A percentile compares a stretch with the other conserved stretches of the same genome.
These are phyloP conservation scores for Scrobipalpa atriplicella DNA, from an alignment of 2,888 invertebrate species.

Conservation along the genomic window DNA sequence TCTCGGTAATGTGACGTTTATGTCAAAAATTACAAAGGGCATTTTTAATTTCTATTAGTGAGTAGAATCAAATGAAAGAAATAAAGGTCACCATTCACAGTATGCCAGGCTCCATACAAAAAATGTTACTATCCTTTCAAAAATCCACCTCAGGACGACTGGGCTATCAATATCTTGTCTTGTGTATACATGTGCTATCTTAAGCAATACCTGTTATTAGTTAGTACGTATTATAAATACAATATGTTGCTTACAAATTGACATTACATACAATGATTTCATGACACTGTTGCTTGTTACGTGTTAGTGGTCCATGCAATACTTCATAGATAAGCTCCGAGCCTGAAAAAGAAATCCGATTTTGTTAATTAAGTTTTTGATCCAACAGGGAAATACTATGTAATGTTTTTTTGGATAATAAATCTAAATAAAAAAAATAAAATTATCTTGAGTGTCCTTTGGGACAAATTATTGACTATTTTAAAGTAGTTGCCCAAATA, in stretches of 20 bases:
- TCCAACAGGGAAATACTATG: too few relatives aligned
- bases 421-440: too few relatives aligned
- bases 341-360: conserved; percentile 68
- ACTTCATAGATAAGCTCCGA: conserved; percentile 78
- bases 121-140: not conserved
- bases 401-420: too few relatives aligned
- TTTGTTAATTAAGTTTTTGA: conserved; percentile 30
- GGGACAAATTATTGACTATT: too few relatives aligned
- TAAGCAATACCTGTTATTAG: not conserved
- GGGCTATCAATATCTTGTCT: not conserved
- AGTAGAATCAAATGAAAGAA: too few relatives aligned
- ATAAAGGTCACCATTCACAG: too few relatives aligned
- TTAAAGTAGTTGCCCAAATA: too few relatives aligned
- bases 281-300: conserved; percentile 26
- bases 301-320: conserved; percentile 74
- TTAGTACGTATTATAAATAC: not conserved
- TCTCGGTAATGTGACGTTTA: too few relatives aligned
- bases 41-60: too few relatives aligned
- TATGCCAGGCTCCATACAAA: not conserved
- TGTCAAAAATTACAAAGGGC: too few relatives aligned
- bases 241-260: conserved; percentile 32
- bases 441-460: too few relatives aligned
- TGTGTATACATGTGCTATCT: not conserved
- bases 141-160: not conserved
- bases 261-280: conserved; percentile 23